Base-by-base conservation (phyloP, 2,888 invertebrate genomes). In the Orthonevra nobilis region DNA sequence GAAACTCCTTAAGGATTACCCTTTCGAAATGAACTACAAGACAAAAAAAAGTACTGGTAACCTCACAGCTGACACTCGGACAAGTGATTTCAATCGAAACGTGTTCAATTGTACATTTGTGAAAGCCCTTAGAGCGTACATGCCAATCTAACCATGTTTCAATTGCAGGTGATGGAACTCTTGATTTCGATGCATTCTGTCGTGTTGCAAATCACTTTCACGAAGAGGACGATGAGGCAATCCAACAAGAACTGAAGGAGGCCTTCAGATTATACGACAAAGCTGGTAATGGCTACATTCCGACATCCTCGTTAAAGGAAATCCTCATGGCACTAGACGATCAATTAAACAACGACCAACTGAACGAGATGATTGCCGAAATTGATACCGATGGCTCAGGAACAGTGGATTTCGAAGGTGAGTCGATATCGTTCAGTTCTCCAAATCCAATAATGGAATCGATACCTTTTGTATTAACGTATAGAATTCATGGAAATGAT, bases 241-340 rank as follows among this genome's bases (percentile, higher is more conserved):
- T 98, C 93, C 97, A 98, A 89, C 97, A 98, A 88, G 99, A 99
- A 90, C 92, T 99, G 82, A 94, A 97, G 86, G 99, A 99, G 92
- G 99, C 99, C 56, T 99, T 99, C 92, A 94, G 99, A 89, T 94
- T 99, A 84, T 97, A 99, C 89, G 99, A 99, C 90, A 99, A 98
- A 91, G 97, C 97, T 92, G 97, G 97, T 93, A 95, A 96, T 89
- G 96, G 96, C 88, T 96, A 95, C 91, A 97, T 97, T 92, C 96
- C 97, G 87, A 97, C 97, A 73, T 94, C 95, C 70, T 96, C 96
- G 88, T 90, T 97, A 85, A 93, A 95, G 85, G 98, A 98, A 91
- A 98, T 99, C 89, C 92, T 99, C 72, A 93, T 96, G 81, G 97
- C 97, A 89, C 91, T 99, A 86, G 98, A 98, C 86, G 98, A 99